Percentiles rank a stretch among this genome's conserved stretches.
Evolutionary conservation across 2,113 vertebrate species (phyloP).

Genomic region (Oenanthe melanoleuca): DNA sequence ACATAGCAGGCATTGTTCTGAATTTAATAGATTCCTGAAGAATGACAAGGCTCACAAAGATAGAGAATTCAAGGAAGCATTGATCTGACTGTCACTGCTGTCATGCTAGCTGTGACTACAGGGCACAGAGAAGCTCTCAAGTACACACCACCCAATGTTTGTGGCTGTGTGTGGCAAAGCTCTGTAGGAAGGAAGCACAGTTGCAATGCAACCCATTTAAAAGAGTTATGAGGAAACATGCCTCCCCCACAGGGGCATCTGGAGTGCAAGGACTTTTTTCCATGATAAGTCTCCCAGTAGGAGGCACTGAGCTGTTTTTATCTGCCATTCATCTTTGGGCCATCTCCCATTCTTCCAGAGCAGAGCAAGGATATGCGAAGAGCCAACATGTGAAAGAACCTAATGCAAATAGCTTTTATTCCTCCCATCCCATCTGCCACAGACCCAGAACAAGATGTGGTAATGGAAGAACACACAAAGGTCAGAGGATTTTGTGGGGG

Average conservation of each 20-base stretch:
- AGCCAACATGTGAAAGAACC: neutral
- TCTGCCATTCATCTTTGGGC: neutral
- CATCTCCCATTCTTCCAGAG: conserved; percentile 2
- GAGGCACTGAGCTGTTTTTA: neutral
- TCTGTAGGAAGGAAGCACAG: neutral
- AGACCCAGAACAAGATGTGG: neutral
- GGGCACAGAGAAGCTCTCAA: neutral
- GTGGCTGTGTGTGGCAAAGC: neutral
- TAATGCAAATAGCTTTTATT: conserved; percentile 9
- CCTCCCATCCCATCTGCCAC: conserved; percentile 33
- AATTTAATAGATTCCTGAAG: neutral
- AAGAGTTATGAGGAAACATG: neutral
- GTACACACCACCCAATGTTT: neutral
- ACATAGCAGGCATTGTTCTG: neutral
- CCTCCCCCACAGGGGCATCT: neutral
- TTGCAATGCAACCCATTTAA: neutral
- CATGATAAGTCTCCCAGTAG: neutral
- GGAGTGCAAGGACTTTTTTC: neutral
- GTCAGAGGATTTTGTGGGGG: neutral
- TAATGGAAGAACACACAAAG: conserved; percentile 31
- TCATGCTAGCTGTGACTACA: neutral
- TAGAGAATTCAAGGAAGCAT: neutral
- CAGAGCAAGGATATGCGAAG: neutral
- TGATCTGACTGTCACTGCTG: neutral
- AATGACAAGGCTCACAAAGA: neutral